A percentile compares a stretch with the other conserved stretches of the same genome.
These are phyloP conservation scores for Bostrychus sinensis DNA, from an alignment of 2,113 vertebrate genomes.

Conservation along the genomic window DNA sequence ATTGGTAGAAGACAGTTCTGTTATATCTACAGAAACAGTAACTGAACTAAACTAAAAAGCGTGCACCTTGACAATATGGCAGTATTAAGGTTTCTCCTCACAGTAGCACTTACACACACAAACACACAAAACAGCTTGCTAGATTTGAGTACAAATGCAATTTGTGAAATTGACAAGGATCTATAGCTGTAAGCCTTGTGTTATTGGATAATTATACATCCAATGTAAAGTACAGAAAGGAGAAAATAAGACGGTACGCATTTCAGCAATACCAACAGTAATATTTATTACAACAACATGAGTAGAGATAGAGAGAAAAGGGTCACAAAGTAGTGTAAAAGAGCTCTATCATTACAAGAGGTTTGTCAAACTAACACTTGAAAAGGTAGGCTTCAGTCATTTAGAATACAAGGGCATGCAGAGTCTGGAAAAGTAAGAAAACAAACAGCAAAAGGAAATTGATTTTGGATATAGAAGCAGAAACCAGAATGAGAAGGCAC, in stretches of 20 bases:
- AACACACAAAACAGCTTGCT: conserved; percentile 26
- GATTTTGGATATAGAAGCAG: conserved; percentile 72
- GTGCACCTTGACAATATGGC: neutral
- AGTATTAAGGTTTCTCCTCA: conserved; percentile 22
- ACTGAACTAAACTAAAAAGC: conserved; percentile 18
- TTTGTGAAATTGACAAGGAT: conserved; percentile 88
- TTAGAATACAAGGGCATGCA: conserved; percentile 84
- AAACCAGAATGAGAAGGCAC: conserved; percentile 94
- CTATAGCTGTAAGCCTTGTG: conserved; percentile 43
- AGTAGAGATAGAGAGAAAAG: conserved; percentile 82
- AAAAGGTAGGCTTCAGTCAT: conserved; percentile 75
- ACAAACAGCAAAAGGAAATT: conserved; percentile 66
- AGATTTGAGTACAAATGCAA: conserved; percentile 61
- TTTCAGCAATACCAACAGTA: conserved; percentile 95
- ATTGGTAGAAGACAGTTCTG: neutral
- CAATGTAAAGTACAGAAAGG: conserved; percentile 56
- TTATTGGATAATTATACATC: conserved; percentile 33
- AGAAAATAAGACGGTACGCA: conserved; percentile 86
- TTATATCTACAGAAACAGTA: conserved; percentile 21
- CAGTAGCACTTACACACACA: conserved; percentile 9
- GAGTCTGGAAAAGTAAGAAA: conserved; percentile 65
- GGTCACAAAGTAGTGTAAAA: conserved; percentile 89
- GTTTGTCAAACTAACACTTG: conserved; percentile 81
- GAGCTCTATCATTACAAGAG: conserved; percentile 89
- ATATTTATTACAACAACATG: conserved; percentile 99